Evolutionary conservation across 2,888 invertebrate genomes (phyloP), one percentile per base, ranked within the genome.

Genomic region (Unio pictorum): DNA sequence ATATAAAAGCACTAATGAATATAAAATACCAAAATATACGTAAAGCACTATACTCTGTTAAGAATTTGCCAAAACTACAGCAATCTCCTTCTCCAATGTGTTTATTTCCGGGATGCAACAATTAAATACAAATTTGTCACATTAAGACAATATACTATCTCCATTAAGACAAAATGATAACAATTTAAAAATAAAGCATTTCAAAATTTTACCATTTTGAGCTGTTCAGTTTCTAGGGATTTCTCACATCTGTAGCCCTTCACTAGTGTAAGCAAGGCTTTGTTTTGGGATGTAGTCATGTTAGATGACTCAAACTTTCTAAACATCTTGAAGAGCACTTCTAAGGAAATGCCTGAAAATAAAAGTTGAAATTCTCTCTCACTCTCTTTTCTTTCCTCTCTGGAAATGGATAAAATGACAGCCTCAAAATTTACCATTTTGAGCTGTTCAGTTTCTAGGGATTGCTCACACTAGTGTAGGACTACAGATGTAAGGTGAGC

Each of bases 211-310:
- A 80, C 80, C 74, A 73, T 61, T 8, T 57, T 34, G n/a, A 72
- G 34, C 28, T 78, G 68, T 17, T 74, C 63, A 8, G 72, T 61
- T 58, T 67, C 61, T 1, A 80, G 61, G 5, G 62, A 8, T 23
- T 75, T 67, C 11, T 66, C 56, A 23, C 69, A 68, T 0, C 23
- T 65, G 61, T 69, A 78, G 55, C 73, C 66, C 54, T 80, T 67
- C 3, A 78, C 66, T 20, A 76, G 70, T n/a, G 76, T 76, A 60
- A 72, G 55, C 74, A 74, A 74, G 45, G 76, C 76, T 57, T 76
- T 76, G 55, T 76, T 69, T 64, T 72, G 62, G 17, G 61, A 58
- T 11, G 59, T 30, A 45, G 76, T 73, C 34, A 74, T 74, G 56
- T 74, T 74, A 58, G 69, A 72, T 7, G 71, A 72, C 59, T 74